phyloP scores from a whole-genome alignment of 2,797 vertebrate species.

The Takifugu ocellatus region DNA sequence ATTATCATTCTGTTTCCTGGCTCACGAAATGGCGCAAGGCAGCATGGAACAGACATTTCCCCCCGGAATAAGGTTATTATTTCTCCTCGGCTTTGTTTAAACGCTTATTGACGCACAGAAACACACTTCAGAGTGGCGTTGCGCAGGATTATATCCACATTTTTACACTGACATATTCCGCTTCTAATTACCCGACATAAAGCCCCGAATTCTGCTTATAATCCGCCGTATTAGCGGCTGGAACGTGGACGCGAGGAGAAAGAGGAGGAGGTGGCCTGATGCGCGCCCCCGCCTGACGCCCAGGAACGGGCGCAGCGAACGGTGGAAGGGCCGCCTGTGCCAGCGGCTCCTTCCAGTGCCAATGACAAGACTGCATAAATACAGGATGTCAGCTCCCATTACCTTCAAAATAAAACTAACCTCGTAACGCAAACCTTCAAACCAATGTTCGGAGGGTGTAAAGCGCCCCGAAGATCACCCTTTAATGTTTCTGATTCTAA shows the following conservation, averaged over 20 bases:
- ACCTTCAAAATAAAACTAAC: conserved; percentile 47
- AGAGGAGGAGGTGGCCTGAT: conserved; percentile 64
- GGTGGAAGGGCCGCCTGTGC: conserved; percentile 59
- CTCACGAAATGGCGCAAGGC: conserved; percentile 19
- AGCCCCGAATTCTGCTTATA: conserved; percentile 38
- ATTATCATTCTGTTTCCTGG: conserved; percentile 3
- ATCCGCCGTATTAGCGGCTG: conserved; percentile 13
- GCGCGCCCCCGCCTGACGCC: conserved; percentile 72
- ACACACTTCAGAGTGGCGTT: too few species aligned
- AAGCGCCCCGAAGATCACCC: background rate
- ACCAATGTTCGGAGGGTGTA: too few species aligned
- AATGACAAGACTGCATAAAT: background rate
- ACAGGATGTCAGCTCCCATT: conserved; percentile 21
- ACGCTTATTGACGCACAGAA: conserved; percentile 22
- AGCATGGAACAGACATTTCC: conserved; percentile 15
- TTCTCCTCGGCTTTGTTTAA: conserved; percentile 28
- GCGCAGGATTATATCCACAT: conserved; percentile 36
- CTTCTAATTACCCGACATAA: conserved; percentile 57
- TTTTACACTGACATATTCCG: conserved; percentile 52
- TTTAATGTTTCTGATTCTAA: background rate
- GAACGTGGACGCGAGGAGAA: conserved; percentile 33
- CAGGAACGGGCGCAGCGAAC: conserved; percentile 65
- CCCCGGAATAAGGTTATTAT: conserved; percentile 10
- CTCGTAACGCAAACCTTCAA: background rate
- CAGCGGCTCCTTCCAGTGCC: conserved; percentile 49